Percentiles rank a stretch among this genome's conserved stretches.
Conservation (phyloP, 1,140 invertebrate species). For the Acromyrmex echinatior region DNA sequence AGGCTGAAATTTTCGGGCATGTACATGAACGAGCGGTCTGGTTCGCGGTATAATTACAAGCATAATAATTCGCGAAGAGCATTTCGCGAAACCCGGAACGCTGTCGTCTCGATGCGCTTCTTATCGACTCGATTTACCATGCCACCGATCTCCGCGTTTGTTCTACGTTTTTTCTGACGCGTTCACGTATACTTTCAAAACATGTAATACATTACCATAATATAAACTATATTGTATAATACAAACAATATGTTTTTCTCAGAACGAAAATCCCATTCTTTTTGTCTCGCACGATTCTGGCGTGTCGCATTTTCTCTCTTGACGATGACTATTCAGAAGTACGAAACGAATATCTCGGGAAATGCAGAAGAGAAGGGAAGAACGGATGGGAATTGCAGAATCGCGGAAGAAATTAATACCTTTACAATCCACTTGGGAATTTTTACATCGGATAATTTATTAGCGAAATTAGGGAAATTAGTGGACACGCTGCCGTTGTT, state of each 20-base stretch:
- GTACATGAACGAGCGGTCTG: constrained; percentile 10
- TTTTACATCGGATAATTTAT: constrained; percentile 79
- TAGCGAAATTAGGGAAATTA: constrained; percentile 82
- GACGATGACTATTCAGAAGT: background rate
- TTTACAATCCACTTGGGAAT: constrained; percentile 79
- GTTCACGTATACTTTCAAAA: background rate
- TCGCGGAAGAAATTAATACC: constrained; percentile 78
- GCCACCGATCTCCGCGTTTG: constrained; percentile 10
- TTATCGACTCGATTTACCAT: constrained; percentile 59
- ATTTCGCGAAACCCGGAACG: constrained; percentile 15
- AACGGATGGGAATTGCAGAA: constrained; percentile 58
- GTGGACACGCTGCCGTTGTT: constrained; percentile 63
- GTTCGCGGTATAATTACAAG: constrained; percentile 75
- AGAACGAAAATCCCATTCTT: background rate
- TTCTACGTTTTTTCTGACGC: background rate
- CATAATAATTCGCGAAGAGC: constrained; percentile 80
- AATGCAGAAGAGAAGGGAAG: background rate
- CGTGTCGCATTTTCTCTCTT: constrained; percentile 5
- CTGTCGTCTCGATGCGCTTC: constrained; percentile 62
- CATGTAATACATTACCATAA: background rate
- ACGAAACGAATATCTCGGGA: background rate
- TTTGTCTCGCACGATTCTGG: constrained; percentile 23
- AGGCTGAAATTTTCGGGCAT: constrained; percentile 63
- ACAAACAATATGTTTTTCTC: background rate
- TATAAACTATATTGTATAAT: background rate